Evolutionary conservation across 1,140 invertebrate species (phyloP).

Genomic region (Bicyclus anynana): DNA sequence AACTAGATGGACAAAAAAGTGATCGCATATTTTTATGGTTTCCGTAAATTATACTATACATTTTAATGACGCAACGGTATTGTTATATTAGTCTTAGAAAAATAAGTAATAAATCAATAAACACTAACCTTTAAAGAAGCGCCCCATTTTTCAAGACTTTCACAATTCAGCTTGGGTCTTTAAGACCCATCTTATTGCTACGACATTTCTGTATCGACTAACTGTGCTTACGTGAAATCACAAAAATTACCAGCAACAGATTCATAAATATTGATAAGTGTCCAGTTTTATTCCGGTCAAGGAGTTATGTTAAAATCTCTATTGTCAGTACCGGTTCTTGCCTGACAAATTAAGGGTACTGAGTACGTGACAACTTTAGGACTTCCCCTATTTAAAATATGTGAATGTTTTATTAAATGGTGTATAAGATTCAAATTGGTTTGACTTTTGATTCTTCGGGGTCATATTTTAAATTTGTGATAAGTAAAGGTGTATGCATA

Average conservation of each 20-base stretch:
- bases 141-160: background rate
- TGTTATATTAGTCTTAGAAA: no score
- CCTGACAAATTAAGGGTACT: constrained; percentile 62
- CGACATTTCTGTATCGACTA: constrained; percentile 54
- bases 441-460: constrained; percentile 13
- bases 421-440: constrained; percentile 30
- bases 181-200: constrained; percentile 23
- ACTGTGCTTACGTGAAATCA: constrained; percentile 32
- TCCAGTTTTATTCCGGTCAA: constrained; percentile 64
- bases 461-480: constrained; percentile 28
- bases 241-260: constrained; percentile 36
- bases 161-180: background rate
- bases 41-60: no score
- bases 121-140: background rate
- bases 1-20: no score
- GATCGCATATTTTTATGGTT: no score
- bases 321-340: constrained; percentile 64
- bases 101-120: background rate
- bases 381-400: constrained; percentile 1
- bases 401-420: background rate
- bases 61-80: no score
- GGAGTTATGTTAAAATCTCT: constrained; percentile 69
- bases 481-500: constrained; percentile 70
- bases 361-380: constrained; percentile 30
- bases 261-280: constrained; percentile 72